Conservation (phyloP, 2,797 vertebrate genomes). For the Manis crassicaudata region DNA sequence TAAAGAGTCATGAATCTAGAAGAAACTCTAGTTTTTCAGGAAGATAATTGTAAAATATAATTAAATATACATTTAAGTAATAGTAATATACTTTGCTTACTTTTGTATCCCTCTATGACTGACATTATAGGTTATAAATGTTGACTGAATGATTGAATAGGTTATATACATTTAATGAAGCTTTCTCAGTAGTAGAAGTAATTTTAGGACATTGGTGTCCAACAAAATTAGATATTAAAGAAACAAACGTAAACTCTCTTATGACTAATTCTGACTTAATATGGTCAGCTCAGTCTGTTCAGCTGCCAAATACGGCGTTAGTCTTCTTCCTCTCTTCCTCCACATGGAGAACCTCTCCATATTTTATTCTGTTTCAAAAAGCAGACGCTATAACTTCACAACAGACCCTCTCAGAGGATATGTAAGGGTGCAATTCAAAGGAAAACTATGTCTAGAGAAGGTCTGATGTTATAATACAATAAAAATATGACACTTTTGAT, state of each 20-base stretch:
- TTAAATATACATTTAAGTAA: background rate
- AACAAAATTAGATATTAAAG: background rate
- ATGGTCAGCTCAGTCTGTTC: background rate
- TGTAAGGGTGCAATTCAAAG: fast-evolving
- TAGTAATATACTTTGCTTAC: background rate
- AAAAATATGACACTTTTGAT: background rate
- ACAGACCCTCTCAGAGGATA: background rate
- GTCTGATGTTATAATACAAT: background rate
- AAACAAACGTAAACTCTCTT: background rate
- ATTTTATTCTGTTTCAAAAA: background rate
- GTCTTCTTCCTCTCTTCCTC: background rate
- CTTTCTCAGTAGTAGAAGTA: background rate
- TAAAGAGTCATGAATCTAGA: background rate
- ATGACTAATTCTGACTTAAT: background rate
- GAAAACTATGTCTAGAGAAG: background rate
- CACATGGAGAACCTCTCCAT: background rate
- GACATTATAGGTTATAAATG: background rate
- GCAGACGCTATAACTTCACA: background rate
- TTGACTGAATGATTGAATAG: background rate
- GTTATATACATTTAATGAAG: background rate
- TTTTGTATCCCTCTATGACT: no score
- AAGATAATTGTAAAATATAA: background rate
- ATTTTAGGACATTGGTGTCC: background rate
- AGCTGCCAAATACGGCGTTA: background rate
- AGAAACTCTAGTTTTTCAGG: background rate